phyloP scores from a whole-genome alignment of 2,888 invertebrate genomes.

The Macaria notata region DNA sequence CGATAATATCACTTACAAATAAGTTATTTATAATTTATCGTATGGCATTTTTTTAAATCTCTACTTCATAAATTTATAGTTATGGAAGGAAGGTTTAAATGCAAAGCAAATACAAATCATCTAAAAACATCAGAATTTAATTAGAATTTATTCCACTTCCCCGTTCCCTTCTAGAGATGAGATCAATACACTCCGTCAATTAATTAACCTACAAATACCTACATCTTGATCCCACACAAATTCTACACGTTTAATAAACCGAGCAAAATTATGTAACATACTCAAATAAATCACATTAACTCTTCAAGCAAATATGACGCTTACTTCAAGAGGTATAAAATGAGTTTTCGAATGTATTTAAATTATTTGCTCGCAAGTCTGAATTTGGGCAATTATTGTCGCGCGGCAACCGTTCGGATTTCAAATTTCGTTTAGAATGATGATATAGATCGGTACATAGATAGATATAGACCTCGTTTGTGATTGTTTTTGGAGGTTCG shows the following conservation, averaged over 20 bases:
- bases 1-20: too few species aligned
- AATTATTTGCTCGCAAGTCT: slow-evolving; percentile 11
- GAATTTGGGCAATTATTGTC: slow-evolving; percentile 44
- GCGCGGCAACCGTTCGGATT: slow-evolving; percentile 50
- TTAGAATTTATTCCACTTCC: too few species aligned
- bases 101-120: too few species aligned
- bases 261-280: slow-evolving; percentile 28
- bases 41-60: too few species aligned
- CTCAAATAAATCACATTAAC: slow-evolving; percentile 5
- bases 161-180: neutral
- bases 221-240: slow-evolving; percentile 23
- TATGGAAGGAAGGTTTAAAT: too few species aligned
- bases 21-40: too few species aligned
- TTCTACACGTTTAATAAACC: slow-evolving; percentile 31
- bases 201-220: slow-evolving; percentile 13
- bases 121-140: too few species aligned
- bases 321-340: slow-evolving; percentile 18
- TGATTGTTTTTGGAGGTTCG: too few species aligned
- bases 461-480: too few species aligned
- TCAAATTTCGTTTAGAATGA: slow-evolving; percentile 6
- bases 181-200: slow-evolving; percentile 12
- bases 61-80: too few species aligned
- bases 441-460: too few species aligned
- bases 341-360: slow-evolving; percentile 16
- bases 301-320: slow-evolving; percentile 16